Conservation (phyloP, 2,797 vertebrate species). For the Anabacerthia variegaticeps region DNA sequence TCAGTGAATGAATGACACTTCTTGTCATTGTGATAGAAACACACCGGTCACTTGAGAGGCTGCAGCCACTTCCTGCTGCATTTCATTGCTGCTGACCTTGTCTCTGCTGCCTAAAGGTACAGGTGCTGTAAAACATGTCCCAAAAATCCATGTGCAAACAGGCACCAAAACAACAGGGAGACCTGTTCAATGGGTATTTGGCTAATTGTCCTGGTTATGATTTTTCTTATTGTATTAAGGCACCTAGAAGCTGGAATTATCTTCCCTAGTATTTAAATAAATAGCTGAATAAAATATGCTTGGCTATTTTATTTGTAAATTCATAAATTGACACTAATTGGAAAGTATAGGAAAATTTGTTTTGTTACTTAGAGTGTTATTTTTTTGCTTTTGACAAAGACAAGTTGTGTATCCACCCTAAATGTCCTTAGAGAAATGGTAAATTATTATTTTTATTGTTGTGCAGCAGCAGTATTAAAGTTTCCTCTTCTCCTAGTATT, state of each 20-base stretch:
- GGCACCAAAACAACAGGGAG: background rate
- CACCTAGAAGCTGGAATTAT: background rate
- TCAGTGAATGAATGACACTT: background rate
- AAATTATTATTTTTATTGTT: constrained; percentile 35
- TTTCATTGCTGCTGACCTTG: background rate
- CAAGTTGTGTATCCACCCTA: background rate
- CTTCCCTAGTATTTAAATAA: background rate
- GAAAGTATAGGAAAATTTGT: background rate
- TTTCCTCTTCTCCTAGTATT: background rate
- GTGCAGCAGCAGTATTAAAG: background rate
- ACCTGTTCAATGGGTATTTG: background rate
- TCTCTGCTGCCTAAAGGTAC: background rate
- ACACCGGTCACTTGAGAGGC: background rate
- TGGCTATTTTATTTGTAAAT: constrained; percentile 15
- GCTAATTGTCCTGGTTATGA: background rate
- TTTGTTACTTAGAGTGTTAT: background rate
- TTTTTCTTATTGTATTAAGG: background rate
- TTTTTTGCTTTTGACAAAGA: constrained; percentile 13
- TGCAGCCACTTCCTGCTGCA: background rate
- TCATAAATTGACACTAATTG: constrained; percentile 3
- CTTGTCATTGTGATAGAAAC: background rate
- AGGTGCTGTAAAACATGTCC: background rate
- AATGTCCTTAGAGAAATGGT: background rate
- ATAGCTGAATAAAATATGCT: background rate
- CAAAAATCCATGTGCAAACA: background rate